Conservation (phyloP, 2,113 vertebrate genomes). For the Hiodon tergisus region DNA sequence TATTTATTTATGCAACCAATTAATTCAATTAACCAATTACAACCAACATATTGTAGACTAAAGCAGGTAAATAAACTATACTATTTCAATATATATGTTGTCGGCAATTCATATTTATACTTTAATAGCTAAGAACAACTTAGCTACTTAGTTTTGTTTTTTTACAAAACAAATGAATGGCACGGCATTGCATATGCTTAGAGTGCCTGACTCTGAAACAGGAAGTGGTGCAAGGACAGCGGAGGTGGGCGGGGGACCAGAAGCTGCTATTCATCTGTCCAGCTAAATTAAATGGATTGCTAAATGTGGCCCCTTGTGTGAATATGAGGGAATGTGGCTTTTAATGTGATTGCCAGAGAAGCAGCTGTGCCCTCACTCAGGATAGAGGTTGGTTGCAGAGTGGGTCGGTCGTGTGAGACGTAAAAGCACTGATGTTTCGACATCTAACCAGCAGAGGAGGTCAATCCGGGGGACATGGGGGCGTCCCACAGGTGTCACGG, state of each 20-base stretch:
- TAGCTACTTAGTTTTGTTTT: too few species aligned
- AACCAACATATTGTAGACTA: too few species aligned
- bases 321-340: constrained; percentile 50
- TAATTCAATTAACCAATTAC: too few species aligned
- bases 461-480: background rate
- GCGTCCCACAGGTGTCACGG: too few species aligned
- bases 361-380: constrained; percentile 49
- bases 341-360: constrained; percentile 34
- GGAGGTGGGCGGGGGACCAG: background rate
- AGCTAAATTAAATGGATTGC: constrained; percentile 57
- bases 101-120: too few species aligned
- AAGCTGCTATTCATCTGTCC: constrained; percentile 46
- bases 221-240: background rate
- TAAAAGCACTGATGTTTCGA: constrained; percentile 40
- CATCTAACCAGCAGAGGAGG: constrained; percentile 27
- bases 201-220: background rate
- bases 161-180: background rate
- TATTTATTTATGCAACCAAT: too few species aligned
- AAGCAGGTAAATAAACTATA: too few species aligned
- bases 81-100: too few species aligned
- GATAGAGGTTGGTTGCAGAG: constrained; percentile 38
- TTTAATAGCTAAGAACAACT: too few species aligned
- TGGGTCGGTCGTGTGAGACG: constrained; percentile 23
- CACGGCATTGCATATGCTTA: background rate
- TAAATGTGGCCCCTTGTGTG: constrained; percentile 41